Conservation (phyloP, 1,140 invertebrate genomes). For the Lamellibrachia luymesi region DNA sequence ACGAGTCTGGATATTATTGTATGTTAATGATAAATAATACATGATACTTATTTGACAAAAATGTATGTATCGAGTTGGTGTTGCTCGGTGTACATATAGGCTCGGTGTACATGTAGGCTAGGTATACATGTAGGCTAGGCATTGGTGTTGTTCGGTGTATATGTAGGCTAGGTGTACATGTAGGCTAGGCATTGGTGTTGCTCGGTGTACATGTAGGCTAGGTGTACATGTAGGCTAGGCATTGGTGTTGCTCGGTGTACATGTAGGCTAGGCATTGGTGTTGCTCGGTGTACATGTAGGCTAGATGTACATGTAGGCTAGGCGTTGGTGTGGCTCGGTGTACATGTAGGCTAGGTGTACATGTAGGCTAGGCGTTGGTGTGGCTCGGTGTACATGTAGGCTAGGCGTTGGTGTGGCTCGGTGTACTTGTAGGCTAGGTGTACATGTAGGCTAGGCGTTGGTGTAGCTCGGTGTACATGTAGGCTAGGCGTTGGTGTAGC, state of each 20-base stretch:
- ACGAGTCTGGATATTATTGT: too few relatives aligned
- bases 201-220: not conserved
- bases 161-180: too few relatives aligned
- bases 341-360: not conserved
- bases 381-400: not conserved
- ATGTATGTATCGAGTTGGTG: too few relatives aligned
- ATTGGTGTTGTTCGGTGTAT: too few relatives aligned
- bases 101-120: too few relatives aligned
- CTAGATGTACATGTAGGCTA: too few relatives aligned
- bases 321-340: not conserved
- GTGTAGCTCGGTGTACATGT: not conserved
- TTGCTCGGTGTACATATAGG: too few relatives aligned
- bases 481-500: not conserved
- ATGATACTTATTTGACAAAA: too few relatives aligned
- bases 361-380: not conserved
- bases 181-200: too few relatives aligned
- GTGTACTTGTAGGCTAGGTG: not conserved
- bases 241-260: not conserved
- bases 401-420: not conserved
- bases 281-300: not conserved
- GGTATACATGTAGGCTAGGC: too few relatives aligned
- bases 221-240: too few relatives aligned
- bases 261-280: not conserved
- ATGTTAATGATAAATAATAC: too few relatives aligned
- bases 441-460: not conserved